phyloP scores from a whole-genome alignment of 1,140 invertebrate genomes.

The Lasioglossum albipes region DNA sequence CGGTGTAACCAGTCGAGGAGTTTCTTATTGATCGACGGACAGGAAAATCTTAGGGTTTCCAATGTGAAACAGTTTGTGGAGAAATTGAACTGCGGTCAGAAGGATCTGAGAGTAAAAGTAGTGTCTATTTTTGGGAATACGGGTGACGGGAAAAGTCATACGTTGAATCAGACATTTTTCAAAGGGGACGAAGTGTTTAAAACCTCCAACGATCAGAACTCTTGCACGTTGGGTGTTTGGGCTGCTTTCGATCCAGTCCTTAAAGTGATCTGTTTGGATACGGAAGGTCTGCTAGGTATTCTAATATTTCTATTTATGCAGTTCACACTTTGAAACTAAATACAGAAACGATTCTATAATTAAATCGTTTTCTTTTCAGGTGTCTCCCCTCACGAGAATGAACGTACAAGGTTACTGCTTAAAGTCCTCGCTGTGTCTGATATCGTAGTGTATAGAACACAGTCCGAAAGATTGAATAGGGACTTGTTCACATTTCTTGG shows the following conservation, averaged over 20 bases:
- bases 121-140: constrained; percentile 94
- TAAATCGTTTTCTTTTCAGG: constrained; percentile 66
- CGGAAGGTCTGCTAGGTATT: constrained; percentile 86
- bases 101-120: constrained; percentile 85
- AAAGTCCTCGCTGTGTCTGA: constrained; percentile 89
- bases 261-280: constrained; percentile 89
- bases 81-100: constrained; percentile 77
- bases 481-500: constrained; percentile 92
- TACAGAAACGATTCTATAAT: constrained; percentile 10
- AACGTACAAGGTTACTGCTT: constrained; percentile 86
- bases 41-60: constrained; percentile 80
- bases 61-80: constrained; percentile 80
- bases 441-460: constrained; percentile 89
- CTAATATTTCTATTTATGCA: not conserved
- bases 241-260: constrained; percentile 85
- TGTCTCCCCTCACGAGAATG: constrained; percentile 85
- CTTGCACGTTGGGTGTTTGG: constrained; percentile 91
- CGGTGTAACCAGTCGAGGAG: constrained; percentile 63
- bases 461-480: constrained; percentile 87
- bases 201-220: constrained; percentile 86
- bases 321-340: not conserved
- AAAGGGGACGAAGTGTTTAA: constrained; percentile 87
- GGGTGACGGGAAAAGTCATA: constrained; percentile 92
- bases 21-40: constrained; percentile 82
- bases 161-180: constrained; percentile 91